Base-by-base conservation (phyloP, 2,113 vertebrate species). In the Seriola dumerili region DNA sequence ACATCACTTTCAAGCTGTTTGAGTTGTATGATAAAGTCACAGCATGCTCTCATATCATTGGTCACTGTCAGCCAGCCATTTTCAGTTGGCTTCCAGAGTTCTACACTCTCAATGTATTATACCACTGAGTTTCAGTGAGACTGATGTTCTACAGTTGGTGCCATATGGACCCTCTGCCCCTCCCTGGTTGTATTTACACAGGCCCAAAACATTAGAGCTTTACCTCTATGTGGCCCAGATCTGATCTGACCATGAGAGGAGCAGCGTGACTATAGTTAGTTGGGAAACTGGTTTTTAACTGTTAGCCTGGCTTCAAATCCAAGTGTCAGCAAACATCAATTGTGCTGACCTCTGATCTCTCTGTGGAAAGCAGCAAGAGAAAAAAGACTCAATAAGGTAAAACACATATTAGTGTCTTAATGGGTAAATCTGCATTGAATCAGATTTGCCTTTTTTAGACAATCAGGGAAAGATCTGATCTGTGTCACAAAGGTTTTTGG, bases 221-320 rank as follows among this genome's bases (percentile, higher is more conserved):
- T 83, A 78, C 76, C 65, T 81, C 62, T 68, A 72, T 84, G 79
- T 84, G 85, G 74, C 72, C 67, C 85, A 77, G 80, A 82, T 87
- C 78, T 71, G 82, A 88, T 81, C 78, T 58, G 64, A 69, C 64
- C 67, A 57, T 14, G 62, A 75, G 48, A 76, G 62, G 68, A 59
- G 68, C 42, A 48, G 21, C 7, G 7, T 61, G 62, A 50, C 67
- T 68, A 66, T 40, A 34, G 9, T 25, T 23, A 67, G 68, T 9
- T 21, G 29, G 40, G 46, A 54, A 59, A 62, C 54, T 29, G 54
- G 13, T 63, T 65, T 80, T 52, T 57, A 75, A 58, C 12, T 14
- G 25, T 29, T 52, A 21, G n/a, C 61, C 1, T 65, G 23, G 52
- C 23, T 21, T 76, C 55, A 73, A 57, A 81, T 25, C 54, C 11